Percentiles rank a stretch among this genome's conserved stretches.
These are phyloP conservation scores for Melieria picta DNA, from an alignment of 2,888 invertebrate species.

Conservation along the genomic window DNA sequence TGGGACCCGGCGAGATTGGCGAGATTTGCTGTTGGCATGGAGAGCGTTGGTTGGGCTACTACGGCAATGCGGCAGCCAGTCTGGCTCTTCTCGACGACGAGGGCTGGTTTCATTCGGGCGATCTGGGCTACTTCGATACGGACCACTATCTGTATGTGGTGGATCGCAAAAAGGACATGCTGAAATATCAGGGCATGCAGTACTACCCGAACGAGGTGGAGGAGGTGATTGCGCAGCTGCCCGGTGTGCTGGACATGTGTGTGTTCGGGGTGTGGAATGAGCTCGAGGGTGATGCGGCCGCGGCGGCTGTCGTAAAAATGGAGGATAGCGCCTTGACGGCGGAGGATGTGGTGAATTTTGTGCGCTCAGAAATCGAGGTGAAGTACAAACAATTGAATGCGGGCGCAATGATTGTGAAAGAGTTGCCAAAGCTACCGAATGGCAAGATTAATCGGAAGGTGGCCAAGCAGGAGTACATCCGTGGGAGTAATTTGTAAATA, in stretches of 20 bases:
- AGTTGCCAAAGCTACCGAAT: constrained; percentile 33
- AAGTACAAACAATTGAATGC: constrained; percentile 30
- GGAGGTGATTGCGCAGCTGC: constrained; percentile 23
- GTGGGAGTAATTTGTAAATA: no score
- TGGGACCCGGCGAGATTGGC: constrained; percentile 51
- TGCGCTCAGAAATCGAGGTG: neutral
- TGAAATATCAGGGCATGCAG: constrained; percentile 50
- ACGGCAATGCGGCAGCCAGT: constrained; percentile 50
- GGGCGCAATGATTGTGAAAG: constrained; percentile 31
- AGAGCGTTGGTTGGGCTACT: constrained; percentile 57
- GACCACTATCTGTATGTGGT: constrained; percentile 50
- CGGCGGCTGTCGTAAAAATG: constrained; percentile 54
- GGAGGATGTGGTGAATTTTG: constrained; percentile 52
- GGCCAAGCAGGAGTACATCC: neutral
- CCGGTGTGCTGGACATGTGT: constrained; percentile 37
- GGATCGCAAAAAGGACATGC: constrained; percentile 57
- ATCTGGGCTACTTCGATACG: constrained; percentile 59
- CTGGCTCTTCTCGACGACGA: constrained; percentile 46
- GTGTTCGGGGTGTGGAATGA: constrained; percentile 44
- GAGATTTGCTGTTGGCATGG: constrained; percentile 51
- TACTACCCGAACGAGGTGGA: constrained; percentile 38
- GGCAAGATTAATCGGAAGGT: constrained; percentile 25
- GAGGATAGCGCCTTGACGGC: constrained; percentile 49
- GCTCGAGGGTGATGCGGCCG: constrained; percentile 54
- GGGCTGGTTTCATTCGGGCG: constrained; percentile 59